Base-by-base conservation (phyloP, 2,113 vertebrate species). In the Urocynchramus pylzowi region DNA sequence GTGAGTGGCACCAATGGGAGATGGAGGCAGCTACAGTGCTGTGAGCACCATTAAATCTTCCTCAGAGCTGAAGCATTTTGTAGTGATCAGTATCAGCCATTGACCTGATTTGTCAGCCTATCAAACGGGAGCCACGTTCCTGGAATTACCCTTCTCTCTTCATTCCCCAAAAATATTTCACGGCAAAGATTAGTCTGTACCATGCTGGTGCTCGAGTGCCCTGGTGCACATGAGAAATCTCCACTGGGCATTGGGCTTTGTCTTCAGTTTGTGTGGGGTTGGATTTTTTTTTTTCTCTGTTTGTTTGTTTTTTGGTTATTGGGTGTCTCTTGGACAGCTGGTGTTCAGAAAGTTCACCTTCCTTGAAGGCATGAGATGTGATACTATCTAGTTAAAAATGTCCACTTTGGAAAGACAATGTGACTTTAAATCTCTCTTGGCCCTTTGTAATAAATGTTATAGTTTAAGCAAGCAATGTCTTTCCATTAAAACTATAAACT, bases 401-500 rank as follows among this genome's bases (percentile, higher is more conserved):
- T 35, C 68, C 26, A 23, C 59, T 76, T 70, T 63, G 59, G 85
- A 80, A 96, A 97, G 90, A 54, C 89, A 97, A 63, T 39, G 33
- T 84, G 94, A 89, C 93, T 97, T 96, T 96, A 97, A 98, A 96
- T 96, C 89, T 96, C 85, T 87, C 75, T 79, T 91, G 78, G 90
- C 76, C 93, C 42, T 91, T 77, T 82, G 53, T 54, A 95, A 94
- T 97, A 95, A 95, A 97, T 87, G 95, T 86, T 96, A 89, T 56
- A 80, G 81, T 97, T 95, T 96, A 96, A 86, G 77, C 49, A 93
- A 97, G 93, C 85, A 93, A 76, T 75, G 78, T 96, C 93, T 96
- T 96, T 97, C 95, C 97, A 95, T 97, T 97, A 97, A 97, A 97
- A 97, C 95, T 95, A 96, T 97, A 97, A 96, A 97, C 90, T 96